Conservation (phyloP, 2,888 invertebrate genomes). For the Teleiodes luculella region DNA sequence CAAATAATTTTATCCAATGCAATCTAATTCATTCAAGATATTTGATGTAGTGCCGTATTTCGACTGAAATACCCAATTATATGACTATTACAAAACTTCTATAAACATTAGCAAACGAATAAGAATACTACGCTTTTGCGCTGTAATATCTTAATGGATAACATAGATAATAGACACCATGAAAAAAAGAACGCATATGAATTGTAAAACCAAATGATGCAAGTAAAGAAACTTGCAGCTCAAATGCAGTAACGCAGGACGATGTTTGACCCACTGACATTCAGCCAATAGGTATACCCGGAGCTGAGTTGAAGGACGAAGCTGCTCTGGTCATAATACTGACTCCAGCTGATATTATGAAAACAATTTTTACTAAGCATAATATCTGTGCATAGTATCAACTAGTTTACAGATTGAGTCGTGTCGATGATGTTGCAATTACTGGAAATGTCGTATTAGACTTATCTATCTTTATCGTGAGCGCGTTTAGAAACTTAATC, state of each 20-base stretch:
- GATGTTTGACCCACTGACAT: conserved; percentile 1
- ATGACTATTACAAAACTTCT: too few species aligned
- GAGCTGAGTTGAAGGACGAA: not conserved
- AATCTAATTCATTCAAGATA: too few species aligned
- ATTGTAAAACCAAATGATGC: not conserved
- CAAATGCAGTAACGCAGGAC: not conserved
- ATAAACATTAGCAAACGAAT: too few species aligned
- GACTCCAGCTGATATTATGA: too few species aligned
- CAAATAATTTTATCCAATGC: too few species aligned
- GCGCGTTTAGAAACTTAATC: conserved; percentile 2
- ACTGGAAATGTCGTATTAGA: not conserved
- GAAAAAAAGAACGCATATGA: not conserved
- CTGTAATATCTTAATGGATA: too few species aligned
- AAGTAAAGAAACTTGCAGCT: not conserved
- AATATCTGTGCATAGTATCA: too few species aligned
- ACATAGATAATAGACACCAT: too few species aligned
- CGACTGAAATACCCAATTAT: too few species aligned
- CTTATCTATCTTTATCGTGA: not conserved
- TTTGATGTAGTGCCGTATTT: too few species aligned
- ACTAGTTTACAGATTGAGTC: not conserved
- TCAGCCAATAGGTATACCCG: not conserved
- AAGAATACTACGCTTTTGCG: too few species aligned
- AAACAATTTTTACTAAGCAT: not conserved
- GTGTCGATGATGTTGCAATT: not conserved
- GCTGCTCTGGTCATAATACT: not conserved